These are phyloP conservation scores for Yponomeuta evonymella DNA, from an alignment of 2,888 invertebrate genomes.

Conservation along the genomic window DNA sequence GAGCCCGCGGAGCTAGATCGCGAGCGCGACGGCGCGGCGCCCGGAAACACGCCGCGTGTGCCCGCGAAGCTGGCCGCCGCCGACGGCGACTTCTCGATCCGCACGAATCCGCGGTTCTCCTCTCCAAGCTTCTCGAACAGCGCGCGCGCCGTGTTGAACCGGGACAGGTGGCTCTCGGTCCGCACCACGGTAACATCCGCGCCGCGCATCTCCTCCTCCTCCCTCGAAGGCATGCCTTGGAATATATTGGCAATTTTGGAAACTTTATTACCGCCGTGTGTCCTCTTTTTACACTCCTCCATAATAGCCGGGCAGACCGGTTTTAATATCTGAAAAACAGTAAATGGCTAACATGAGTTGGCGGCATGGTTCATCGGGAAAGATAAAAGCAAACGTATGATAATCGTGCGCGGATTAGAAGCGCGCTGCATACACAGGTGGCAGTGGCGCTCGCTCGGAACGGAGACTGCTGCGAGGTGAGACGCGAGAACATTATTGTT, in stretches of 20 bases:
- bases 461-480: constrained; percentile 41
- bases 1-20: constrained; percentile 82
- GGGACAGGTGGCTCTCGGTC: constrained; percentile 92
- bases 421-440: constrained; percentile 40
- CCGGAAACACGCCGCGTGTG: constrained; percentile 68
- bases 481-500: constrained; percentile 50
- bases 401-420: constrained; percentile 33
- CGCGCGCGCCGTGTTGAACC: constrained; percentile 93
- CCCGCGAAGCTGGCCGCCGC: constrained; percentile 75
- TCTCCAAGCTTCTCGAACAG: constrained; percentile 92
- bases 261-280: constrained; percentile 85
- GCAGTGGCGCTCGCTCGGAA: constrained; percentile 39
- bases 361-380: constrained; percentile 14
- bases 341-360: constrained; percentile 41
- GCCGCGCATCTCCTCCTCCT: constrained; percentile 69
- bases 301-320: constrained; percentile 75
- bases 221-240: constrained; percentile 82
- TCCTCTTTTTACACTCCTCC: constrained; percentile 80
- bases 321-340: constrained; percentile 67
- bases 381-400: constrained; percentile 5
- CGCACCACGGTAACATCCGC: constrained; percentile 84
- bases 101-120: constrained; percentile 77
- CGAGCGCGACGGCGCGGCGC: constrained; percentile 73
- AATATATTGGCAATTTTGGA: constrained; percentile 95
- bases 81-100: constrained; percentile 76